Percentiles rank a stretch among this genome's conserved stretches.
Conservation (phyloP, 2,797 vertebrate species). For the Ctenopoma kingsleyae region DNA sequence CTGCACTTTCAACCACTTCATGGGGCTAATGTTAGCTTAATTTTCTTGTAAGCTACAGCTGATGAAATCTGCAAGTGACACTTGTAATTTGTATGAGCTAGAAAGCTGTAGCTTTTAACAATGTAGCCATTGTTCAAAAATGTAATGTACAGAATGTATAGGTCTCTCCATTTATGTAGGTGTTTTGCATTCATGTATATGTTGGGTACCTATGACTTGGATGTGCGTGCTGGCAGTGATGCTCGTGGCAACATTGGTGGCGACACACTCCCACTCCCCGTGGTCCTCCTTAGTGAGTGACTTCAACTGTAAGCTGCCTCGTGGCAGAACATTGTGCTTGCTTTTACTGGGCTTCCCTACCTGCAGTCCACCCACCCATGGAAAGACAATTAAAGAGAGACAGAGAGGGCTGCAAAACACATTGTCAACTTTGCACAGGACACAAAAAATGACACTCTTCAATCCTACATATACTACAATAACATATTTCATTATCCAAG, state of each 20-base stretch:
- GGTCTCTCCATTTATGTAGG: not conserved
- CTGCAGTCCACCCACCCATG: conserved; percentile 75
- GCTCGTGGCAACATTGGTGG: conserved; percentile 97
- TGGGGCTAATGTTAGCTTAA: not conserved
- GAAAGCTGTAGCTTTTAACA: not conserved
- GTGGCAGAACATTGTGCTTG: conserved; percentile 97
- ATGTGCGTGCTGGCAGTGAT: conserved; percentile 99
- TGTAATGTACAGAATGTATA: no score
- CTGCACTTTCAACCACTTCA: not conserved
- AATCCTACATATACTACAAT: conserved; percentile 11
- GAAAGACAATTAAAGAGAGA: conserved; percentile 23
- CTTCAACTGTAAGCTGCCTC: conserved; percentile 96
- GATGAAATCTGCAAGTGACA: not conserved
- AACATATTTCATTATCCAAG: conserved; percentile 7
- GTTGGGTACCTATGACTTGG: conserved; percentile 91
- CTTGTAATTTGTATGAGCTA: not conserved
- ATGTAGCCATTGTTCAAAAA: not conserved
- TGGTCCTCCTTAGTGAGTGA: conserved; percentile 98
- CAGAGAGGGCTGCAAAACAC: conserved; percentile 4
- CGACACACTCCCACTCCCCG: conserved; percentile 98
- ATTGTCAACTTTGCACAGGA: not conserved
- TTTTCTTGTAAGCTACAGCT: not conserved
- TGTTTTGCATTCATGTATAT: not conserved
- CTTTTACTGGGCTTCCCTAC: conserved; percentile 98
- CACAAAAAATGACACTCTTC: not conserved